Evolutionary conservation across 2,797 vertebrate species (phyloP), one percentile per base, ranked within the genome.

Genomic region (Oophaga sylvatica): DNA sequence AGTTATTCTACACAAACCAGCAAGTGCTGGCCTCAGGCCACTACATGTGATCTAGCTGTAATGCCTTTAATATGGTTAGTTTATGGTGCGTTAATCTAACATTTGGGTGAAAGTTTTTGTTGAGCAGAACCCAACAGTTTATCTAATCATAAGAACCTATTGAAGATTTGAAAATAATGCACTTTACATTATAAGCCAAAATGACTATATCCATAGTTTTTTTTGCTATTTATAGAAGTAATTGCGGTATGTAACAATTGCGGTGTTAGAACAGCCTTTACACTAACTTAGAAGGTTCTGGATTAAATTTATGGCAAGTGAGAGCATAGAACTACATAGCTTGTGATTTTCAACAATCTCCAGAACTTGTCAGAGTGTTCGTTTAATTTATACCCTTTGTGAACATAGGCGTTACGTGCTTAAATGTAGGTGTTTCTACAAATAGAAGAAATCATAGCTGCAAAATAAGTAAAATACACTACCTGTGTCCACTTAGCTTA

Each of bases 21-120:
- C 73, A 53, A 76, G 73, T 20, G 41, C 73, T 76, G 73, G 45
- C 73, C 45, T 15, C n/a, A 45, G 73, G 73, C 73, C 73, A 76
- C 73, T 76, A 48, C 73, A 53, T 76, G 73, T 48, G 3, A 53
- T 53, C 45, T 53, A 13, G 73, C 6, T 48, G 73, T 76, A 76
- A 48, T 76, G 41, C 20, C 73, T 76, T 53, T 12, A 0, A 76
- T 22, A 76, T 76, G 41, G 35, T 76, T 26, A 76, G 73, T 76
- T 76, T 53, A 76, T 15, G 53, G 45, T 76, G 3, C 5, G 73
- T 45, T 76, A n/a, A 41, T 76, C 73, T 76, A 22, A 76, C 45
- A 22, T 20, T n/a, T 53, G 20, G 53, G 10, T 53, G 19, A 9
- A 20, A n/a, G 20, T 45, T 53, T 5, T 53, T 76, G 41, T n/a